These are phyloP conservation scores for Regulus satrapa DNA, from an alignment of 2,113 vertebrate genomes.

Conservation along the genomic window DNA sequence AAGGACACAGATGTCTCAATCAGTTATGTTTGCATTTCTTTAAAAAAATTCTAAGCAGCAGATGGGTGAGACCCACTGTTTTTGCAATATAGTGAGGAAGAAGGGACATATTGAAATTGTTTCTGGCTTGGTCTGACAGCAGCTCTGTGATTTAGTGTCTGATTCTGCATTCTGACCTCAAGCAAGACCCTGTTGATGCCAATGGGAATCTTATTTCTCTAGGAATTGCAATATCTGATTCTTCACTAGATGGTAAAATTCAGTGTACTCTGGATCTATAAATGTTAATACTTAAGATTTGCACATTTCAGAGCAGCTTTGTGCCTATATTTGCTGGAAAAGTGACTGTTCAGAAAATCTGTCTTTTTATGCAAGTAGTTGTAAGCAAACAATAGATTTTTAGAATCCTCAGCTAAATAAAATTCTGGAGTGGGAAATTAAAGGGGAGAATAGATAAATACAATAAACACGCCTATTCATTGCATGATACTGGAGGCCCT, in stretches of 20 bases:
- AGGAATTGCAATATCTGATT: background rate
- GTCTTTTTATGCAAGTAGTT: background rate
- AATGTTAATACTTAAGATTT: background rate
- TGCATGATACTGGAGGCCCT: background rate
- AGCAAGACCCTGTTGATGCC: background rate
- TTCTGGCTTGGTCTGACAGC: background rate
- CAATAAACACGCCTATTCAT: background rate
- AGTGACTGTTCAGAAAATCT: background rate
- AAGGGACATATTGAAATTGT: background rate
- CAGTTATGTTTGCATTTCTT: slow-evolving; percentile 44
- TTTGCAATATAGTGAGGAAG: background rate
- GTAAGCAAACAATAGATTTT: background rate
- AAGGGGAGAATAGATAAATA: background rate
- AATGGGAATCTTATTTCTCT: background rate
- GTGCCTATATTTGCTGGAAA: background rate
- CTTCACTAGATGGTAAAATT: background rate
- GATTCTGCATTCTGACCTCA: background rate
- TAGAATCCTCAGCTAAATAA: background rate
- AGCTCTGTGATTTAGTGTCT: background rate
- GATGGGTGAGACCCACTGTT: background rate
- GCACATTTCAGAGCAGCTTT: background rate
- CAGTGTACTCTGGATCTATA: background rate
- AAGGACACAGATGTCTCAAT: slow-evolving; percentile 43
- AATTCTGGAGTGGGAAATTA: background rate
- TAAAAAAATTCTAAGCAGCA: background rate